Percentiles rank a stretch among this genome's conserved stretches.
phyloP scores from a whole-genome alignment of 2,113 vertebrate species.

The Lamprologus lemairii region DNA sequence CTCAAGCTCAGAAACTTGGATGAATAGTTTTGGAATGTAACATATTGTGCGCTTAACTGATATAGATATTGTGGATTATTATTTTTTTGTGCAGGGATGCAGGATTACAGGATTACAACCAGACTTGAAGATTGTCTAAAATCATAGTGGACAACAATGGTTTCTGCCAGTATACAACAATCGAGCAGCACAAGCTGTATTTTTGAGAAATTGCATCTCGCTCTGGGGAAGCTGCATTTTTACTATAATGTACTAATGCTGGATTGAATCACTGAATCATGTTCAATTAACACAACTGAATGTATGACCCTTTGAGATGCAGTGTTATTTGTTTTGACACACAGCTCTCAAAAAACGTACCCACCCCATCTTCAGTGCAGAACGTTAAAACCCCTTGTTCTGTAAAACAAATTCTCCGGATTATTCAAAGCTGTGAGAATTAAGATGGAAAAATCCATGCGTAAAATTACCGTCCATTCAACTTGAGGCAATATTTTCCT shows the following conservation, averaged over 20 bases:
- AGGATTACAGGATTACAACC: conserved; percentile 1
- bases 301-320: conserved; percentile 14
- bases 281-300: conserved; percentile 36
- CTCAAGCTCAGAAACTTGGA: background rate
- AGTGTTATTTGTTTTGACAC: conserved; percentile 41
- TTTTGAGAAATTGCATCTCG: background rate
- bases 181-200: background rate
- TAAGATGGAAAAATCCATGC: conserved; percentile 63
- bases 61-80: conserved; percentile 36
- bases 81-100: background rate
- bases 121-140: background rate
- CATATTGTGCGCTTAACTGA: background rate
- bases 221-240: conserved; percentile 7
- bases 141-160: background rate
- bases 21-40: conserved; percentile 11
- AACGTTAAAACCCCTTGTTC: conserved; percentile 52
- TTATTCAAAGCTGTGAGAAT: conserved; percentile 63
- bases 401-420: conserved; percentile 63
- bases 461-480: conserved; percentile 69
- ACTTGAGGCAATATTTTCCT: conserved; percentile 64
- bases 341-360: conserved; percentile 11
- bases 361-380: conserved; percentile 17
- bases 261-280: conserved; percentile 33
- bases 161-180: conserved; percentile 5
- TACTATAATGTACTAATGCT: background rate